Base-by-base conservation (phyloP, 2,797 vertebrate species). In the Heliangelus exortis region DNA sequence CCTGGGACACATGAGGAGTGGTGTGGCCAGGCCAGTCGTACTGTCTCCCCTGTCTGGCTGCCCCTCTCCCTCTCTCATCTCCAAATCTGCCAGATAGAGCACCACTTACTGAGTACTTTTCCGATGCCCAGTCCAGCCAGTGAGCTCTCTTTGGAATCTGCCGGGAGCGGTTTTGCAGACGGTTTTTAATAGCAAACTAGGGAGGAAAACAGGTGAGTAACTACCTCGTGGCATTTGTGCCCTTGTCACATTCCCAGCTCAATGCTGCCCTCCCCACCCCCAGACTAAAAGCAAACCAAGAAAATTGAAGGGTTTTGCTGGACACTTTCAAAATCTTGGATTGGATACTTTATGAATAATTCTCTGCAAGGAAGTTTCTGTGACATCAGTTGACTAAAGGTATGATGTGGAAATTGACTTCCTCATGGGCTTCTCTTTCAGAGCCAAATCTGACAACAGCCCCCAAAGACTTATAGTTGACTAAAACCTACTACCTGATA, bases 41-140 rank as follows among this genome's bases (percentile, higher is more conserved):
- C 18, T 55, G 34, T 34, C 45, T 74, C 26, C 8, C 7, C 10
- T 33, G 11, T 31, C 36, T 73, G 17, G 68, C 63, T 87, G 67
- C 19, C 34, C 1, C 1, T 17, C 23, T 83, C 1, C 12, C 13
- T n/a, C 4, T 15, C 73, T 75, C 15, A 59, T 69, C 55, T 74
- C 28, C 53, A 86, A 57, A 67, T 8, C 11, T 53, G 57, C 17
- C 50, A 75, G 29, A 17, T 4, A 66, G 48, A 53, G 50, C 43
- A 79, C n/a, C 5, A 39, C 97, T 97, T 98, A 99, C 99, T 2
- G 99, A 96, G 91, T 99, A 99, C 55, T 98, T 99, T 89, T 99
- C 99, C 65, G 98, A 97, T 1, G 99, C 99, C 99, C 99, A 99
- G 96, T 99, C 99, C 92, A 99, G 74, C 99, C 99, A 99, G 97